These are phyloP conservation scores for Chrysocyon brachyurus DNA, from an alignment of 2,797 vertebrate species.

Conservation along the genomic window DNA sequence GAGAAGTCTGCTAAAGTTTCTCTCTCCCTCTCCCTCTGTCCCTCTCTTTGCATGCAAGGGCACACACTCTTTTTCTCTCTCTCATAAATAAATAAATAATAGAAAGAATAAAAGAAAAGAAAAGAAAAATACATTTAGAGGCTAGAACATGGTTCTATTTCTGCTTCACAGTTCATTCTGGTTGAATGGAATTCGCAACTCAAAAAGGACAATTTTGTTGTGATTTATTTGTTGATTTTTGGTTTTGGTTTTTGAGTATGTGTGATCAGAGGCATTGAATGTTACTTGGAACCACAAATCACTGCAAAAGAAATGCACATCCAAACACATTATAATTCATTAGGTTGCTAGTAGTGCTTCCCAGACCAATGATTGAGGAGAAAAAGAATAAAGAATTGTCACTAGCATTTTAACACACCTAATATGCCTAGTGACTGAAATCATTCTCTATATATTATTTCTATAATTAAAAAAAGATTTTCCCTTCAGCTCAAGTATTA, in stretches of 20 bases:
- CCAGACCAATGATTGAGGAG: conserved; percentile 65
- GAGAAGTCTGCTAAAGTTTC: background rate
- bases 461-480: background rate
- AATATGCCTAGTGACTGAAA: conserved; percentile 52
- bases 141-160: conserved; percentile 84
- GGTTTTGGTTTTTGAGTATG: background rate
- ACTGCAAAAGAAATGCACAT: conserved; percentile 42
- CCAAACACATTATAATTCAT: conserved; percentile 74
- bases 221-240: background rate
- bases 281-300: conserved; percentile 68
- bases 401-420: conserved; percentile 63
- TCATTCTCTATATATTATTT: background rate
- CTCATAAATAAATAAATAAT: background rate
- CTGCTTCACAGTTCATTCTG: conserved; percentile 82
- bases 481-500: background rate
- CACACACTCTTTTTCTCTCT: background rate
- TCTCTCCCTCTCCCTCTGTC: background rate
- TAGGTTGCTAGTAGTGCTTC: background rate
- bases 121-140: conserved; percentile 73
- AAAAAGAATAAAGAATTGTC: conserved; percentile 62
- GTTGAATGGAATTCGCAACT: conserved; percentile 70
- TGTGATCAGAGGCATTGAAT: conserved; percentile 74
- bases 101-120: background rate
- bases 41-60: background rate
- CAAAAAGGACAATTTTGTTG: conserved; percentile 64